Evolutionary conservation across 2,797 vertebrate species (phyloP), one percentile per base, ranked within the genome.

Genomic region (Heterohyrax brucei): DNA sequence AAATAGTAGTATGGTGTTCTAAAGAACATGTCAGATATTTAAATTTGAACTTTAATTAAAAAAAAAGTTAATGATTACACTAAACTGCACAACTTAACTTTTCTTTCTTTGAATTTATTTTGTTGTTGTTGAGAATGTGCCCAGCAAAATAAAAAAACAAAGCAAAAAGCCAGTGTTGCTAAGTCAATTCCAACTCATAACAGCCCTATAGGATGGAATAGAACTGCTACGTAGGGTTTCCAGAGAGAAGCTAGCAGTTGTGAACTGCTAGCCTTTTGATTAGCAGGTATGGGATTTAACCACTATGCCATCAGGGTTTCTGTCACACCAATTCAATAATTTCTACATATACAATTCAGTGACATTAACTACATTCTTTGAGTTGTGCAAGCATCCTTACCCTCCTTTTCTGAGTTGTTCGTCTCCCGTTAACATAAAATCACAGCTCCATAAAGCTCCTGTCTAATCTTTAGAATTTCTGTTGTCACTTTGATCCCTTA

Each of bases 31-130:
- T 6, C 44, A 48, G 72, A 21, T 75, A 56, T 75, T 82, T 79
- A 76, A 61, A 24, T 33, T 53, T 75, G 79, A 75, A 30, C 53
- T 83, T 94, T 78, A 88, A 82, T 89, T 84, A 81, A 4, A 19
- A 76, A 91, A 83, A 82, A 61, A 22, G 39, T 19, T 90, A 10
- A 77, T 89, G 33, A 85, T 70, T 85, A 78, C 18, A 4, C 6
- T 70, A 81, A 78, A 78, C 19, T 44, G 3, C 64, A 46, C 30
- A 92, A 48, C 26, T 30, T 50, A 50, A 9, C 10, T 68, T 48
- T 61, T 81, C 19, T 61, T 61, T 61, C 5, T 61, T 61, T 61
- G 33, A 70, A n/a, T n/a, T 30, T 70, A 70, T n/a, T n/a, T 22
- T 33, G 68, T 72, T 72, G 68, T 72, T 33, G n/a, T 72, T 72